Conservation (phyloP, 2,888 invertebrate species). For the Calameuta filiformis region DNA sequence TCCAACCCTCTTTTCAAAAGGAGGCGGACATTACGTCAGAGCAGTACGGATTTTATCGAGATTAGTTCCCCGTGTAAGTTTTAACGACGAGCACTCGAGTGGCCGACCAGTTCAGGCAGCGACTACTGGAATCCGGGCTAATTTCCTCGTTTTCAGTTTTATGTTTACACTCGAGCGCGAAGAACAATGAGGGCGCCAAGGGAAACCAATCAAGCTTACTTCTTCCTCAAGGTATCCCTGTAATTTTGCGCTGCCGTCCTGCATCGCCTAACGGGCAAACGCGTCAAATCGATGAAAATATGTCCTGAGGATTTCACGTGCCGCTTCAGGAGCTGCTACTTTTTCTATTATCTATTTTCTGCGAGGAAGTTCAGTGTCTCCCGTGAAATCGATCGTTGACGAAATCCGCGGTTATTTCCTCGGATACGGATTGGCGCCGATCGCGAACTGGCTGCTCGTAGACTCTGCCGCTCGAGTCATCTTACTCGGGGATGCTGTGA, state of each 20-base stretch:
- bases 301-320: background rate
- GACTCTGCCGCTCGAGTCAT: background rate
- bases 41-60: conserved; percentile 19
- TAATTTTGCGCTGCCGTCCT: background rate
- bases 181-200: background rate
- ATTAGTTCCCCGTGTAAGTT: conserved; percentile 16
- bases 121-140: conserved; percentile 10
- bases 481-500: background rate
- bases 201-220: background rate
- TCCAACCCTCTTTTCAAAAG: background rate
- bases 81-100: conserved; percentile 15
- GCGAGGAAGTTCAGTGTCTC: background rate
- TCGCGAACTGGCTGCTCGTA: background rate
- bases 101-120: background rate
- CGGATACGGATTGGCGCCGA: too few relatives aligned
- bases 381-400: background rate
- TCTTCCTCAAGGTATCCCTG: background rate
- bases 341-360: background rate
- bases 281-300: background rate
- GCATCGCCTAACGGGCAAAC: background rate
- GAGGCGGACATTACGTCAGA: background rate
- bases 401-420: background rate
- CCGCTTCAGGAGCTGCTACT: background rate
- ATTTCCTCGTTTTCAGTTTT: conserved; percentile 25
- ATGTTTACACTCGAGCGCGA: conserved; percentile 9